These are phyloP conservation scores for Phoenicopterus ruber DNA, from an alignment of 2,113 vertebrate genomes.

Conservation along the genomic window DNA sequence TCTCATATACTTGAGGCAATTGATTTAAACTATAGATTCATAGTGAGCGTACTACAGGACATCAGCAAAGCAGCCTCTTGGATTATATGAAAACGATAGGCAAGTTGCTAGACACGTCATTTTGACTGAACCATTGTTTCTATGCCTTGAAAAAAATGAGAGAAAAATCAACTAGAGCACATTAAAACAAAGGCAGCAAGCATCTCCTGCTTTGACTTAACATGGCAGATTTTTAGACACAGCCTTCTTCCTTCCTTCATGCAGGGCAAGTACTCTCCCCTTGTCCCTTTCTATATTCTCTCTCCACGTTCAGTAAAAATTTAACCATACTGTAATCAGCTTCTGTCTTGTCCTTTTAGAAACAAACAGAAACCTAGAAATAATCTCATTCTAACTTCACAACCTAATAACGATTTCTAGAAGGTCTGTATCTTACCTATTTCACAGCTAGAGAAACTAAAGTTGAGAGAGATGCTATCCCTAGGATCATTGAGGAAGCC, in stretches of 20 bases:
- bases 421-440: background rate
- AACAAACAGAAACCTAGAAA: background rate
- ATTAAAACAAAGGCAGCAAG: background rate
- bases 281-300: background rate
- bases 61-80: background rate
- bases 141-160: background rate
- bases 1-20: background rate
- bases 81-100: background rate
- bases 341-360: background rate
- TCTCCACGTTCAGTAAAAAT: background rate
- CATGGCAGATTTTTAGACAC: background rate
- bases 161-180: background rate
- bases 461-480: background rate
- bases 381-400: background rate
- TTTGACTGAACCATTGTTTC: background rate
- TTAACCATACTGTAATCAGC: background rate
- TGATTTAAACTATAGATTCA: background rate
- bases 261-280: background rate
- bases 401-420: background rate
- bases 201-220: background rate
- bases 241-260: background rate
- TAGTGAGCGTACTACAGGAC: no score
- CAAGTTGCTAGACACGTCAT: background rate
- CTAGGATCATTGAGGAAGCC: background rate
- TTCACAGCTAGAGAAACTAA: background rate